Conservation (phyloP, 2,113 vertebrate genomes). For the Hypocryptadius cinnamomeus region DNA sequence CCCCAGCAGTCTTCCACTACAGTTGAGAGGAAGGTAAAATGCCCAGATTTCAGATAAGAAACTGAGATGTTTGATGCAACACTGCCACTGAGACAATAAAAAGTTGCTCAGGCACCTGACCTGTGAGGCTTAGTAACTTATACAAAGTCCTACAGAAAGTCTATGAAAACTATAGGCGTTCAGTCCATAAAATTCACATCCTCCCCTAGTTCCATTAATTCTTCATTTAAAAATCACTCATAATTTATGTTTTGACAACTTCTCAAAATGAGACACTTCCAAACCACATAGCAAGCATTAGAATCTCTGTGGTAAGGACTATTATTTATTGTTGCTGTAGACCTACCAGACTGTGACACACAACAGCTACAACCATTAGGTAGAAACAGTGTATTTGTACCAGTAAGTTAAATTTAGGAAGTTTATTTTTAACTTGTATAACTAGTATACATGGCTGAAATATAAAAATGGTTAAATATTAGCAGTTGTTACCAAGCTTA, state of each 20-base stretch:
- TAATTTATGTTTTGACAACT: neutral
- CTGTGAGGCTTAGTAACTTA: neutral
- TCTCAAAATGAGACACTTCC: neutral
- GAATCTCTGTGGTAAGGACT: neutral
- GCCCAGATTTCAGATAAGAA: neutral
- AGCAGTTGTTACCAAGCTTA: neutral
- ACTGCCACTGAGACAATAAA: neutral
- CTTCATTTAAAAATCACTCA: neutral
- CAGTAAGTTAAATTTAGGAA: neutral
- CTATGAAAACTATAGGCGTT: neutral
- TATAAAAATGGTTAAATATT: neutral
- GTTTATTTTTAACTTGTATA: neutral
- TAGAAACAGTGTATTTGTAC: neutral
- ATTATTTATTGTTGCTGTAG: neutral
- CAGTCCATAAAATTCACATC: neutral
- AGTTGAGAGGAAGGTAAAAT: neutral
- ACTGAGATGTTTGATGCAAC: neutral
- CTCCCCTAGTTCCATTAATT: neutral
- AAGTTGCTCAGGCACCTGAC: neutral
- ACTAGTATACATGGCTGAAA: neutral
- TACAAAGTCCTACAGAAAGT: neutral
- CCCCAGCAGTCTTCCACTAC: neutral
- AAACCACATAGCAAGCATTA: neutral
- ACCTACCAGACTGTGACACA: neutral
- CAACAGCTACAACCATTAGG: neutral